Base-by-base conservation (phyloP, 2,113 vertebrate genomes). In the Heptranchias perlo region DNA sequence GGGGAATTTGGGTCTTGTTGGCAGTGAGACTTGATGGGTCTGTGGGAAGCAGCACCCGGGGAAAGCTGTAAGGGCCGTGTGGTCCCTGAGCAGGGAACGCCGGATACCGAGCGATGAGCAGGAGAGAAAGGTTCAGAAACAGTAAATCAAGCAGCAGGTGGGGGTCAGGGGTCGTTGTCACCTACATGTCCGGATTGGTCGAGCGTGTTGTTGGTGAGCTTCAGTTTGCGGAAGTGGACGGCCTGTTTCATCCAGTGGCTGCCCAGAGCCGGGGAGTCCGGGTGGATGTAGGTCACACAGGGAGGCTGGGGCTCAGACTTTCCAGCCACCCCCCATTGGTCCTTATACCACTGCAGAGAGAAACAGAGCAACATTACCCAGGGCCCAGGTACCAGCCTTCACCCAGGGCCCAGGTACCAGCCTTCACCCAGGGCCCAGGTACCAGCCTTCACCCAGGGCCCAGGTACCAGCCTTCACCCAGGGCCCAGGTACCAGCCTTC, bases 221-320 rank as follows among this genome's bases (percentile, higher is more conserved):
- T 99, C 95, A 99, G 98, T 78, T 99, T 99, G 86, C 99, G 98
- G 97, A 99, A 99, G 93, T 98, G 98, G 58, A 99, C 96, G 0
- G 98, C 96, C 96, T 99, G 98, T 96, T 99, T 99, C 98, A 99
- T 99, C 99, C 99, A 99, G 97, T 99, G 99, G 96, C 98, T 98
- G 96, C 99, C 99, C 0, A 97, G 98, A 78, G 98, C 99, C 10
- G 99, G 98, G 3, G 99, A 99, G 96, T 99, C 99, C 0, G 98
- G 98, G 97, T 99, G 98, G 87, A 99, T 96, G 18, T 99, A 99
- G 0, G 98, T 99, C 97, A 98, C 97, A 96, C 98, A 98, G 4
- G 98, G 98, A 21, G 98, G 98, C 97, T 98, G 99, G 0, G 98
- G 98, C 97, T 99, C 98, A 8, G 99, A 98, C 97, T 99, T 99